phyloP scores from a whole-genome alignment of 2,888 invertebrate genomes.

The Magallana nippona region DNA sequence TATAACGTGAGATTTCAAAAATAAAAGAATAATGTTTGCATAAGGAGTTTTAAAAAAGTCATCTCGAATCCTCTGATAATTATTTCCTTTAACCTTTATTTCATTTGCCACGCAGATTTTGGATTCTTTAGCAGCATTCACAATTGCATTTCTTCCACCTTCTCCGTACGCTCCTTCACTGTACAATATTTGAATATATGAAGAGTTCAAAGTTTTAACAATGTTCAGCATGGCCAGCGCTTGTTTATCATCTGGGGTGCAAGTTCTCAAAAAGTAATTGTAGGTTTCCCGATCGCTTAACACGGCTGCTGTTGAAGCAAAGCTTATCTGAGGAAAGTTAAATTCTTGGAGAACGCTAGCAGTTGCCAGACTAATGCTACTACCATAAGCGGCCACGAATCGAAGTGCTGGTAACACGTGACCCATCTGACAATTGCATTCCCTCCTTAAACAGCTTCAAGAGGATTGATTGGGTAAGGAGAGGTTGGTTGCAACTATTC shows the following conservation, averaged over 20 bases:
- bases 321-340: conserved; percentile 37
- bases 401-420: conserved; percentile 43
- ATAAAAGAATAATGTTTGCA: conserved; percentile 56
- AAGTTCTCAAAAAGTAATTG: conserved; percentile 56
- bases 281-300: conserved; percentile 52
- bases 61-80: conserved; percentile 43
- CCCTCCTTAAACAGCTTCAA: conserved; percentile 34
- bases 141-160: conserved; percentile 53
- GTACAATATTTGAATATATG: conserved; percentile 60
- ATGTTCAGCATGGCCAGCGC: conserved; percentile 53
- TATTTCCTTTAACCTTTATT: conserved; percentile 37
- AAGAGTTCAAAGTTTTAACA: conserved; percentile 46
- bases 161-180: conserved; percentile 57
- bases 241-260: conserved; percentile 58
- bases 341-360: conserved; percentile 46
- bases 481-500: conserved; percentile 57
- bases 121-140: background rate
- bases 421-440: conserved; percentile 15
- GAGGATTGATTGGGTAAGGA: conserved; percentile 50
- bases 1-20: conserved; percentile 50
- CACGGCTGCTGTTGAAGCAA: conserved; percentile 52
- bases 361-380: conserved; percentile 51
- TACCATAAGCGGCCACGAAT: conserved; percentile 52
- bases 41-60: conserved; percentile 42
- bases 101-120: conserved; percentile 39